Percentiles rank a stretch among this genome's conserved stretches.
Conservation (phyloP, 2,113 vertebrate species). For the Riparia riparia region DNA sequence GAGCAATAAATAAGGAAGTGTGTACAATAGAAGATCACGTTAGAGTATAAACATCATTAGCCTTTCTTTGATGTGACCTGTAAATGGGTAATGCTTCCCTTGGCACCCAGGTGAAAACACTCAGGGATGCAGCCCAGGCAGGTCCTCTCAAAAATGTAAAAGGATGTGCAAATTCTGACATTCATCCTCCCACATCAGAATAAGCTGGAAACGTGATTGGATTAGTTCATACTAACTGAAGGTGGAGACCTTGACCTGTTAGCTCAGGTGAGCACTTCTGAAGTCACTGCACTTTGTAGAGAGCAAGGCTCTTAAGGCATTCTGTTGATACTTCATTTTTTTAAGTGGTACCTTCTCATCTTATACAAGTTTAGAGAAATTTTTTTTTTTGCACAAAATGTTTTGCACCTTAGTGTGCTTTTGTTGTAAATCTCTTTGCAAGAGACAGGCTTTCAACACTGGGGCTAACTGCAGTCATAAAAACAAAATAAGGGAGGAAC, state of each 20-base stretch:
- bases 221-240: neutral
- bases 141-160: neutral
- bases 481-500: neutral
- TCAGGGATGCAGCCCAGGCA: neutral
- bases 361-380: neutral
- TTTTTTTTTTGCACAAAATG: neutral
- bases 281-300: neutral
- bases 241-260: neutral
- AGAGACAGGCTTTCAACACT: neutral
- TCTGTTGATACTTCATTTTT: neutral
- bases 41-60: neutral
- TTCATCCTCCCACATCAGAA: neutral
- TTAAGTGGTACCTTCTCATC: neutral
- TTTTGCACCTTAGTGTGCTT: neutral
- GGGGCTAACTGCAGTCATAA: neutral
- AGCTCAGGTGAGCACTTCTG: neutral
- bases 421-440: neutral
- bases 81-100: neutral
- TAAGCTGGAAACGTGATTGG: neutral
- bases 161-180: neutral
- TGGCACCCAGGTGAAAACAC: neutral
- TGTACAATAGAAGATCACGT: neutral
- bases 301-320: neutral
- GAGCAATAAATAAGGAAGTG: neutral
- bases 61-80: neutral